Percentiles rank a stretch among this genome's conserved stretches.
phyloP scores from a whole-genome alignment of 2,797 vertebrate genomes.

The Dromococcyx pavoninus region DNA sequence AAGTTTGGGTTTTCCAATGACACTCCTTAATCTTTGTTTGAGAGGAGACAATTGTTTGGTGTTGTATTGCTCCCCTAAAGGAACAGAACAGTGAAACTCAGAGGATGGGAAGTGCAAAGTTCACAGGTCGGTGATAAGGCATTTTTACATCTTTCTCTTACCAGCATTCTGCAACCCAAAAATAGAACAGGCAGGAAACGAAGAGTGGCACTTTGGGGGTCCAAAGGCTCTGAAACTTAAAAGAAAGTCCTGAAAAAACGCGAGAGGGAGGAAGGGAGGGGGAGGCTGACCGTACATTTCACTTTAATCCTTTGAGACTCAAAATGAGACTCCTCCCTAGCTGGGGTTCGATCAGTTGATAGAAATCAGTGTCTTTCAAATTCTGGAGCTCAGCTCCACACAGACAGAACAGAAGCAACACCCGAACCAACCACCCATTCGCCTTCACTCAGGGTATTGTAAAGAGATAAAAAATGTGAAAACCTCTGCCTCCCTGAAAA shows the following conservation, averaged over 20 bases:
- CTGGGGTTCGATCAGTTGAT: not conserved
- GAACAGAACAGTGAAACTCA: constrained; percentile 19
- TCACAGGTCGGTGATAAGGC: constrained; percentile 25
- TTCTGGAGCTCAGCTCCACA: not conserved
- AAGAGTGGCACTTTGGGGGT: not conserved
- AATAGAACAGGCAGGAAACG: constrained; percentile 4
- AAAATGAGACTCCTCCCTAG: constrained; percentile 15
- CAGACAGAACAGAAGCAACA: not conserved
- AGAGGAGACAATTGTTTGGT: not conserved
- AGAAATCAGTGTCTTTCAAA: not conserved
- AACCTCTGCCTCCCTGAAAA: not conserved
- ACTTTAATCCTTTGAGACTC: constrained; percentile 1
- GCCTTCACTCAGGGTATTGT: not conserved
- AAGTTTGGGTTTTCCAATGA: not conserved
- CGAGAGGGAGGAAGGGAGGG: not conserved
- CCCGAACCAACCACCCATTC: not conserved
- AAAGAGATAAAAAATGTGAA: not conserved
- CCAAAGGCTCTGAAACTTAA: constrained; percentile 29
- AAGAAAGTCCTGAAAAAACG: not conserved
- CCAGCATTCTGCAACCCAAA: not conserved
- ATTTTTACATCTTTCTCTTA: constrained; percentile 14
- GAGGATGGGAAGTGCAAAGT: constrained; percentile 53
- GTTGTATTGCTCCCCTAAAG: not conserved
- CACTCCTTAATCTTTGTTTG: not conserved
- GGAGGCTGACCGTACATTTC: not conserved